Evolutionary conservation across 2,113 vertebrate genomes (phyloP).

Genomic region (Megaleporinus macrocephalus): DNA sequence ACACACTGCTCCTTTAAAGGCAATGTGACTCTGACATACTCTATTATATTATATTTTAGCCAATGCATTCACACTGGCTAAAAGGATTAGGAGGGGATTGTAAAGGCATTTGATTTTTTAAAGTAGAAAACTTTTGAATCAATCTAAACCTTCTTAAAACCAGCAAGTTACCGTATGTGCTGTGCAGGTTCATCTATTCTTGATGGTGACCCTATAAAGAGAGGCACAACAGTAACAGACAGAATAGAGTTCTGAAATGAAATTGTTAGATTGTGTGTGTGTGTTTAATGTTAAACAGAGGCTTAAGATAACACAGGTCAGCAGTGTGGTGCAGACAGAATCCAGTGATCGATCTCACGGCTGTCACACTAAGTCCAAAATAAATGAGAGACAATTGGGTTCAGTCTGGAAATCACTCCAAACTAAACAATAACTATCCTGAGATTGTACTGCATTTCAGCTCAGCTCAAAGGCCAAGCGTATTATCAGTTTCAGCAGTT

Average conservation of each 20-base stretch:
- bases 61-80: too few relatives aligned
- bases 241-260: constrained; percentile 45
- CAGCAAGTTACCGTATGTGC: too few relatives aligned
- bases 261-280: constrained; percentile 42
- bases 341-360: constrained; percentile 40
- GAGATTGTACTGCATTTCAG: background rate
- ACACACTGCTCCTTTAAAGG: too few relatives aligned
- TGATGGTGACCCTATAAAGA: constrained; percentile 5
- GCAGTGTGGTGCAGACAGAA: background rate
- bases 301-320: constrained; percentile 14
- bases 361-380: constrained; percentile 41
- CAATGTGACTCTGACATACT: too few relatives aligned
- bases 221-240: background rate
- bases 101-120: too few relatives aligned
- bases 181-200: constrained; percentile 22
- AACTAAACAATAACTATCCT: constrained; percentile 17
- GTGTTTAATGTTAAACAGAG: background rate
- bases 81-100: too few relatives aligned
- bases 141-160: too few relatives aligned
- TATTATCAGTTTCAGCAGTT: too few relatives aligned
- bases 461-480: background rate
- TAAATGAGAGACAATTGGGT: constrained; percentile 20
- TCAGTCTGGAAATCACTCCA: constrained; percentile 16
- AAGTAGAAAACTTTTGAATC: too few relatives aligned
- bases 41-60: too few relatives aligned